phyloP scores from a whole-genome alignment of 2,797 vertebrate species.

The Podarcis lilfordi region DNA sequence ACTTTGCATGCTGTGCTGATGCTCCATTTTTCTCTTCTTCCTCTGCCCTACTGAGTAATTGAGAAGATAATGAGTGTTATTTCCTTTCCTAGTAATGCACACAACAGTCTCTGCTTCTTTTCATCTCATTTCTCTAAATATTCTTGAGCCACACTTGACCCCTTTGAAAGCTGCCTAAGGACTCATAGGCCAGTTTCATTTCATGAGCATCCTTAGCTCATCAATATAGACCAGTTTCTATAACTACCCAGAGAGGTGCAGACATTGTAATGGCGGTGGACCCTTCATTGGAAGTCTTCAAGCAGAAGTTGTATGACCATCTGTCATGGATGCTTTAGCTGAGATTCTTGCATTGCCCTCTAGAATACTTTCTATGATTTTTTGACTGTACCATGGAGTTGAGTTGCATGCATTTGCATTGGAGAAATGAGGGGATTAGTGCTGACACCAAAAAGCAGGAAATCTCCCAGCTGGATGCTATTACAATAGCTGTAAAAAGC shows the following conservation, averaged over 20 bases:
- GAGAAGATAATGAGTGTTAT: background rate
- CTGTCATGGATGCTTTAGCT: too few species aligned
- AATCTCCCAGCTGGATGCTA: background rate
- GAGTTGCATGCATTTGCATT: background rate
- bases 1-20: background rate
- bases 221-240: background rate
- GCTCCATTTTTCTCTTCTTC: background rate
- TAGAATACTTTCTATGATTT: background rate
- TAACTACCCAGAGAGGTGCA: background rate
- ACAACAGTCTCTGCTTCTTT: background rate
- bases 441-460: background rate
- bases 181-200: background rate
- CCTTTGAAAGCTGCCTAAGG: background rate
- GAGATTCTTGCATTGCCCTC: too few species aligned
- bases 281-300: too few species aligned
- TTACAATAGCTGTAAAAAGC: constrained; percentile 6
- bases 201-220: background rate
- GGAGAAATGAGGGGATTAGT: background rate
- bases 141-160: background rate
- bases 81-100: background rate
- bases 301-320: too few species aligned
- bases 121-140: background rate
- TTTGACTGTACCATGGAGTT: background rate
- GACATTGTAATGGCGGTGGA: background rate
- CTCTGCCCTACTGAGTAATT: background rate